Percentiles rank a stretch among this genome's conserved stretches.
phyloP scores from a whole-genome alignment of 1,140 invertebrate genomes.

The Magallana angulata region DNA sequence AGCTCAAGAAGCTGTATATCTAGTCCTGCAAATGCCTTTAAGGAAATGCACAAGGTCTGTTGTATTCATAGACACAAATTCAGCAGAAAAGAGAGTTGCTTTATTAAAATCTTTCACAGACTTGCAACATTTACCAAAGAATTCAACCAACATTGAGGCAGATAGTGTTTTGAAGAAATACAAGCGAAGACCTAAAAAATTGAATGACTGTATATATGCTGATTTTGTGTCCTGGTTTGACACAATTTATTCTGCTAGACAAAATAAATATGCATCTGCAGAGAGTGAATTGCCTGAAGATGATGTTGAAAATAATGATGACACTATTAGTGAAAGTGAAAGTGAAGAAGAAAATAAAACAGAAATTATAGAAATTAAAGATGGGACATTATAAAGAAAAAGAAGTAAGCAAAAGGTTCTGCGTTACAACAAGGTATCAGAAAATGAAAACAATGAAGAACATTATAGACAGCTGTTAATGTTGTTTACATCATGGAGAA shows the following conservation, averaged over 20 bases:
- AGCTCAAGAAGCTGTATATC: slow-evolving; percentile 47
- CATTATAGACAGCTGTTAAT: slow-evolving; percentile 12
- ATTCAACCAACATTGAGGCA: slow-evolving; percentile 27
- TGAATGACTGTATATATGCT: slow-evolving; percentile 1
- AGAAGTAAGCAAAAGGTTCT: slow-evolving; percentile 30
- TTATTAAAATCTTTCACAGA: slow-evolving; percentile 13
- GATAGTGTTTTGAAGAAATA: slow-evolving; percentile 32
- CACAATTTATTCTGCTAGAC: neutral
- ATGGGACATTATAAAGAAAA: slow-evolving; percentile 42
- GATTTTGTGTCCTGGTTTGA: slow-evolving; percentile 39
- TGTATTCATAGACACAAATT: slow-evolving; percentile 42
- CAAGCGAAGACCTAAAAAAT: neutral
- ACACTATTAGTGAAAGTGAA: neutral
- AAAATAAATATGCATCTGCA: too few relatives aligned
- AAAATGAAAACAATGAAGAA: slow-evolving; percentile 22
- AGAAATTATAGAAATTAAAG: slow-evolving; percentile 16
- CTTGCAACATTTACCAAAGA: neutral
- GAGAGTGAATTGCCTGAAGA: slow-evolving; percentile 39
- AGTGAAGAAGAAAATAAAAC: neutral
- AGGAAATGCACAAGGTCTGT: neutral
- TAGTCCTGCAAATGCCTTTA: slow-evolving; percentile 47
- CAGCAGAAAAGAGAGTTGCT: slow-evolving; percentile 5
- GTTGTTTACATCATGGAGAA: slow-evolving; percentile 26
- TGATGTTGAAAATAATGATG: neutral
- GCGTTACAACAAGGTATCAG: neutral